These are phyloP conservation scores for Gephyroberyx darwinii DNA, from an alignment of 2,797 vertebrate species.

Conservation along the genomic window DNA sequence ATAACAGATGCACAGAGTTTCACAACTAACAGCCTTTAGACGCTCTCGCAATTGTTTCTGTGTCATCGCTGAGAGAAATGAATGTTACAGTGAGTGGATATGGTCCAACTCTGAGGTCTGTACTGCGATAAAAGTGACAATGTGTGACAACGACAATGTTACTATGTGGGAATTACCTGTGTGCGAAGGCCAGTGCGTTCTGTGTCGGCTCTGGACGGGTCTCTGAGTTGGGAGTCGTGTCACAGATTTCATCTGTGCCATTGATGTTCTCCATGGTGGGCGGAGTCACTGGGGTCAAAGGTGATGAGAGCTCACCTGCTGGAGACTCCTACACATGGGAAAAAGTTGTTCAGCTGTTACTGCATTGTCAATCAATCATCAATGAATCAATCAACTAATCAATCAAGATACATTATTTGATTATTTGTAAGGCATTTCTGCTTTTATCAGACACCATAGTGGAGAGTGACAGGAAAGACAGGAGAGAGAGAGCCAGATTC, in stretches of 20 bases:
- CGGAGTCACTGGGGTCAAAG: slow-evolving; percentile 92
- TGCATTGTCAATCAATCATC: slow-evolving; percentile 3
- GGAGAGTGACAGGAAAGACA: no score
- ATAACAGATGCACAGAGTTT: slow-evolving; percentile 3
- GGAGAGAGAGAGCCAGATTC: not conserved
- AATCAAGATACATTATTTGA: not conserved
- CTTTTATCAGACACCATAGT: not conserved
- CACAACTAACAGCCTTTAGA: not conserved
- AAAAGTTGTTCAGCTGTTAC: slow-evolving; percentile 19
- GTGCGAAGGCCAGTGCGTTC: slow-evolving; percentile 93
- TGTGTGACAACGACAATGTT: slow-evolving; percentile 36
- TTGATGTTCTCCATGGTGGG: slow-evolving; percentile 89
- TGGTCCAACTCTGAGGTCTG: not conserved
- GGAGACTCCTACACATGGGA: slow-evolving; percentile 89
- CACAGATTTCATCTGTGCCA: slow-evolving; percentile 92
- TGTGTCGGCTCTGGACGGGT: slow-evolving; percentile 90
- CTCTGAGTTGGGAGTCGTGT: slow-evolving; percentile 90
- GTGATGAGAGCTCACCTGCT: slow-evolving; percentile 93
- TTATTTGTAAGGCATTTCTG: not conserved
- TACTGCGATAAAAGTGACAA: slow-evolving; percentile 7
- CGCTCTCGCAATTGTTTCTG: not conserved
- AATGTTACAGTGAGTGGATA: not conserved
- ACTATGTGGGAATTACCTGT: slow-evolving; percentile 85
- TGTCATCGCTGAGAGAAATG: slow-evolving; percentile 8
- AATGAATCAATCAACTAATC: not conserved